Evolutionary conservation across 2,797 vertebrate species (phyloP).

Genomic region (Menidia menidia): DNA sequence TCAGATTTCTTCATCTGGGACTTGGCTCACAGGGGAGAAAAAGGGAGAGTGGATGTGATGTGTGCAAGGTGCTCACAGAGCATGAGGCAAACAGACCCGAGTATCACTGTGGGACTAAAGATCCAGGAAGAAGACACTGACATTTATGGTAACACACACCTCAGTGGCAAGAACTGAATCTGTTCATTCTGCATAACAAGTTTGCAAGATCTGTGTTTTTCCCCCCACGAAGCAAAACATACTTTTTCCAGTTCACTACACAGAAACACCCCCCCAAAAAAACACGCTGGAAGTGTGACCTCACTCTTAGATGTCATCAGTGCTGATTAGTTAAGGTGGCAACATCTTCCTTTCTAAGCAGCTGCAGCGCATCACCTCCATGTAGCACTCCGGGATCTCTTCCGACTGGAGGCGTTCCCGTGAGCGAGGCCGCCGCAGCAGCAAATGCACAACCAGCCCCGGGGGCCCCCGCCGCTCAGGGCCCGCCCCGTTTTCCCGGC

Average conservation of each 20-base stretch:
- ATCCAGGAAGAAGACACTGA: background rate
- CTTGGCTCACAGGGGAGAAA: background rate
- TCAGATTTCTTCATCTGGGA: background rate
- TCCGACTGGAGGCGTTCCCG: background rate
- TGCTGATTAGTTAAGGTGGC: conserved; percentile 41
- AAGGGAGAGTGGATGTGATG: background rate
- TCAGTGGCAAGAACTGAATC: background rate
- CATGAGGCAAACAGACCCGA: background rate
- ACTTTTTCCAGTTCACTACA: background rate
- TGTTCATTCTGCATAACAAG: background rate
- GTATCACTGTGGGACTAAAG: background rate
- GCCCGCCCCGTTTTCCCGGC: conserved; percentile 60
- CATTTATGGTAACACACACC: background rate
- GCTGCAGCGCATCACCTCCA: conserved; percentile 37
- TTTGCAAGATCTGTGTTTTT: background rate
- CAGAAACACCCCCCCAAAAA: conserved; percentile 14
- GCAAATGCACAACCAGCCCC: conserved; percentile 87
- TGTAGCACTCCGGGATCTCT: conserved; percentile 16
- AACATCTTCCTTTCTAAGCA: conserved; percentile 35
- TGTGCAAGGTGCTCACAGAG: background rate
- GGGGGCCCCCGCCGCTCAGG: conserved; percentile 81
- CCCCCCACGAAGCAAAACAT: background rate
- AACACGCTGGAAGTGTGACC: conserved; percentile 30
- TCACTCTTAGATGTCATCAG: conserved; percentile 30
- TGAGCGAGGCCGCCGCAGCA: conserved; percentile 69